phyloP scores from a whole-genome alignment of 2,888 invertebrate genomes.

The Eupithecia pulchellata region DNA sequence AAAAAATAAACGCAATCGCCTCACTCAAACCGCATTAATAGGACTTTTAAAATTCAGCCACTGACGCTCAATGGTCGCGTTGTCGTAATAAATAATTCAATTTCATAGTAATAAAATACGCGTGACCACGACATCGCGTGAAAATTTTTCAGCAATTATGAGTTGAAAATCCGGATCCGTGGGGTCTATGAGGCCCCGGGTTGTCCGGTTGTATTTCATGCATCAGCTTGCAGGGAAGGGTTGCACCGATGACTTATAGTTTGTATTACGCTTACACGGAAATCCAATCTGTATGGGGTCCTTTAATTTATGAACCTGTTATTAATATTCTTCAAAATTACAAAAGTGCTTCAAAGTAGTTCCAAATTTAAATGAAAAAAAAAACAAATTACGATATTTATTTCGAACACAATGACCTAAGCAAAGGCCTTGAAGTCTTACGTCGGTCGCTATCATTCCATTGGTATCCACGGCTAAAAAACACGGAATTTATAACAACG shows the following conservation, averaged over 20 bases:
- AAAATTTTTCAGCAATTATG: conserved; percentile 85
- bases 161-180: conserved; percentile 79
- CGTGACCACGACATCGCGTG: conserved; percentile 82
- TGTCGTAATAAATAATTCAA: conserved; percentile 84
- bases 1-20: conserved; percentile 53
- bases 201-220: conserved; percentile 49
- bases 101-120: conserved; percentile 86
- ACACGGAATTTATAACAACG: neutral
- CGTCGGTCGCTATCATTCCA: neutral
- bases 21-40: conserved; percentile 55
- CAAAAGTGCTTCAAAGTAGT: neutral
- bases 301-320: conserved; percentile 67
- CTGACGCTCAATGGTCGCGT: conserved; percentile 76
- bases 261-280: conserved; percentile 62
- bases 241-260: conserved; percentile 42
- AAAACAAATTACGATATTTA: neutral
- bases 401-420: neutral
- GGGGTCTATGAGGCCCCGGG: conserved; percentile 43
- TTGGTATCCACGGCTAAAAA: neutral
- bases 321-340: conserved; percentile 25
- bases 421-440: neutral
- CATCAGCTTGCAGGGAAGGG: conserved; percentile 55
- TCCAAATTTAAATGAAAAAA: neutral
- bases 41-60: conserved; percentile 82
- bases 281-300: conserved; percentile 72